Conservation (phyloP, 2,888 invertebrate genomes). For the Lithophane semibrunnea region DNA sequence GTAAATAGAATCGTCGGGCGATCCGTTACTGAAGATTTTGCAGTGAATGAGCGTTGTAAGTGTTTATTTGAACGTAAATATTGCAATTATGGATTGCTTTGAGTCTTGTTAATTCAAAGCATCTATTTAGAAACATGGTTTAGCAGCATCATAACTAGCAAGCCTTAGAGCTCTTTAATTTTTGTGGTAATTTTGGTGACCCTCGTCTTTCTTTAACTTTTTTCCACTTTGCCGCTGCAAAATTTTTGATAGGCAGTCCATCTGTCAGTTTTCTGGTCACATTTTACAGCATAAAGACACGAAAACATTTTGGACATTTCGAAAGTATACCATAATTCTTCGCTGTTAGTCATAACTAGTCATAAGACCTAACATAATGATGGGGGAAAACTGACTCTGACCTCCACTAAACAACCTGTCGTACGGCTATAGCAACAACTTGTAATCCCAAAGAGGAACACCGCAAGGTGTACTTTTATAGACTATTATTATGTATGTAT, state of each 20-base stretch:
- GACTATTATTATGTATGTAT: constrained; percentile 11
- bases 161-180: too few relatives aligned
- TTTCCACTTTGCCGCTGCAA: too few relatives aligned
- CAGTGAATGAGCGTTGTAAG: constrained; percentile 22
- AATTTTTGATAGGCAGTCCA: background rate
- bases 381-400: constrained; percentile 24
- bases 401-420: constrained; percentile 7
- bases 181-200: too few relatives aligned
- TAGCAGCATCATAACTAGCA: too few relatives aligned
- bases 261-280: background rate
- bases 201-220: too few relatives aligned
- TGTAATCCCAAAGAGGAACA: constrained; percentile 7
- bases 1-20: constrained; percentile 40
- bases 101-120: too few relatives aligned
- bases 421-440: constrained; percentile 2
- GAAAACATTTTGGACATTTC: too few relatives aligned
- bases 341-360: background rate
- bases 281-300: background rate
- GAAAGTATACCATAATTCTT: too few relatives aligned
- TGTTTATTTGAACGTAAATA: constrained; percentile 20
- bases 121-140: too few relatives aligned
- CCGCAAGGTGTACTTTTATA: constrained; percentile 36
- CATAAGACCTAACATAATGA: background rate
- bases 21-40: constrained; percentile 37
- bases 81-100: background rate